Evolutionary conservation across 2,888 invertebrate species (phyloP).

Genomic region (Epinotia brunnichana): DNA sequence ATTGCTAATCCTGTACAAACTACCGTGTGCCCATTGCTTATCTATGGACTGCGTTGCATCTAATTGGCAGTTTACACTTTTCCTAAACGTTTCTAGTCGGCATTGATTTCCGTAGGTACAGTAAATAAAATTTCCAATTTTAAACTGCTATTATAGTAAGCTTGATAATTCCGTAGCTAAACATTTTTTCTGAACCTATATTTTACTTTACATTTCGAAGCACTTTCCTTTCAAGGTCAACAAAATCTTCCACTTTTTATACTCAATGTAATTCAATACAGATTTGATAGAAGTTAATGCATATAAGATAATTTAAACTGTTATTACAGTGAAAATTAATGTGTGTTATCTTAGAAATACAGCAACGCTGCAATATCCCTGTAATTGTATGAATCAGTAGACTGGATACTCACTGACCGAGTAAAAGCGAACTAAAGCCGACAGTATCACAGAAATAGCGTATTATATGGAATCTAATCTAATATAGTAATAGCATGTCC

Average conservation of each 20-base stretch:
- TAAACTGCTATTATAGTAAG: no score
- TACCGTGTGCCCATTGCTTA: slow-evolving; percentile 33
- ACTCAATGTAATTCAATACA: background rate
- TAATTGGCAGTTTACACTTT: slow-evolving; percentile 20
- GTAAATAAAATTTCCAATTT: background rate
- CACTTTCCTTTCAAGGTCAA: no score
- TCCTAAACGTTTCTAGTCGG: background rate
- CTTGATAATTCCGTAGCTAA: no score
- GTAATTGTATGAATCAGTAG: slow-evolving; percentile 37
- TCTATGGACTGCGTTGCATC: slow-evolving; percentile 12
- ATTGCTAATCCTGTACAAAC: slow-evolving; percentile 39
- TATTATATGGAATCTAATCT: slow-evolving; percentile 36
- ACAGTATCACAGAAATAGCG: slow-evolving; percentile 11
- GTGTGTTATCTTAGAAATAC: slow-evolving; percentile 27
- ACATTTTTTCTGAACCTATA: no score
- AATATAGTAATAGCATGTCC: slow-evolving; percentile 30
- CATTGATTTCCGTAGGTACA: background rate
- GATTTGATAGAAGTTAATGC: background rate
- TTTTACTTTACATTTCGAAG: no score
- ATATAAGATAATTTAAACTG: slow-evolving; percentile 12
- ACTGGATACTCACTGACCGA: slow-evolving; percentile 35
- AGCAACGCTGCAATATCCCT: slow-evolving; percentile 10
- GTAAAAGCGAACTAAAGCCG: slow-evolving; percentile 37
- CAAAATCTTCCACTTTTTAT: background rate
- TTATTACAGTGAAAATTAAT: slow-evolving; percentile 28